These are phyloP conservation scores for sheep (Ovis aries) DNA, from an alignment of 2,113 vertebrate genomes.

Conservation along the genomic window ARS-UI_Ramb_v3.0 NC_056076.1:36067001-36067500, in stretches of 20 bases:
- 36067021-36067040: constrained; percentile 90
- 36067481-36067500: background rate
- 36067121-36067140: constrained; percentile 17
- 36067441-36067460: background rate
- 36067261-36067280: background rate
- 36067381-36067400: background rate
- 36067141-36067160: background rate
- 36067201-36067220: background rate
- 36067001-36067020: constrained; percentile 85
- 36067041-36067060: constrained; percentile 97
- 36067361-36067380: background rate
- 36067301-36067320: background rate
- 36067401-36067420: background rate
- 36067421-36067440: background rate
- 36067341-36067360: background rate
- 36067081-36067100: constrained; percentile 48
- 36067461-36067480: background rate
- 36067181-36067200: background rate
- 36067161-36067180: background rate
- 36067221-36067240: background rate
- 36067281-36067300: background rate
- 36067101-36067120: constrained; percentile 14
- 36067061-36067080: constrained; percentile 88
- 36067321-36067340: background rate
- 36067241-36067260: background rate